Evolutionary conservation across 1,140 invertebrate species (phyloP).

Genomic region (Zaprionus inermis): DNA sequence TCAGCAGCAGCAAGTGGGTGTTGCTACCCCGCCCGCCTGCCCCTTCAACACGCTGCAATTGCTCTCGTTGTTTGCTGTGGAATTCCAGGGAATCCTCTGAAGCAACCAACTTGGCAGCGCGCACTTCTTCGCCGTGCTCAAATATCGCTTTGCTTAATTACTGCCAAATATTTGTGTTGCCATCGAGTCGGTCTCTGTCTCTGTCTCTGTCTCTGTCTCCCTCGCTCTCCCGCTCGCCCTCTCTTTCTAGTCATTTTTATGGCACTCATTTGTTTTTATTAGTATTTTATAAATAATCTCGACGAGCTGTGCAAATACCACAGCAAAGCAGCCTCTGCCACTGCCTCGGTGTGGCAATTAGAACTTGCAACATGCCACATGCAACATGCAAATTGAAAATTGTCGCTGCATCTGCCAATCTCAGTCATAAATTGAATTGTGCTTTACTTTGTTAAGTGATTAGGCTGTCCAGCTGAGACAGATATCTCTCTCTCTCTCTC

Average conservation of each 20-base stretch:
- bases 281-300: slow-evolving; percentile 6
- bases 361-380: background rate
- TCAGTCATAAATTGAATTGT: background rate
- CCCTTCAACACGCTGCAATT: background rate
- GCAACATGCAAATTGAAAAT: background rate
- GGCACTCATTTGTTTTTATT: slow-evolving; percentile 1
- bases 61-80: background rate
- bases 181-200: background rate
- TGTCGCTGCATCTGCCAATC: background rate
- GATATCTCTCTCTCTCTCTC: too few species aligned
- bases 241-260: background rate
- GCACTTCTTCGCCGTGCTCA: background rate
- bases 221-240: background rate
- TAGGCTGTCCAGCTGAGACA: background rate
- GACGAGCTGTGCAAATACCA: background rate
- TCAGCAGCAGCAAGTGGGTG: slow-evolving; percentile 7
- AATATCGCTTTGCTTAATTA: slow-evolving; percentile 44
- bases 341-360: background rate
- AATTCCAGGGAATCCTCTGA: background rate
- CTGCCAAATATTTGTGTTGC: slow-evolving; percentile 23
- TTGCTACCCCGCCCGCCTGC: background rate
- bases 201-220: background rate
- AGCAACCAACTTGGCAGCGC: background rate
- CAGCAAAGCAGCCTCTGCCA: background rate
- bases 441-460: background rate